These are phyloP conservation scores for Oreocharis arfaki DNA, from an alignment of 2,113 vertebrate genomes.

Conservation along the genomic window DNA sequence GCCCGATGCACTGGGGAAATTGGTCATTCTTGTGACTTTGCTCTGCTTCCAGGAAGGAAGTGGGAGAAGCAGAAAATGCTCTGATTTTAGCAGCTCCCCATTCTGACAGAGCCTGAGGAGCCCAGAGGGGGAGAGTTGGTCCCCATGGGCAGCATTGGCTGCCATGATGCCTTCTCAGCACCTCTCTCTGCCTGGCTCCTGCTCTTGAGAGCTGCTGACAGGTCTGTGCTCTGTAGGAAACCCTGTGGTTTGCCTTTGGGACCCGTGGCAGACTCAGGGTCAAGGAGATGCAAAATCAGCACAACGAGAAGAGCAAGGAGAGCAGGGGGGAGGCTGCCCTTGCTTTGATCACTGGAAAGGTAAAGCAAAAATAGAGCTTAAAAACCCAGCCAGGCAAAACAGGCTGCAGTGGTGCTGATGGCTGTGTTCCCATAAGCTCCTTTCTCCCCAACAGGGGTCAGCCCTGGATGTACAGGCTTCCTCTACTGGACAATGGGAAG, in stretches of 20 bases:
- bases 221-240: background rate
- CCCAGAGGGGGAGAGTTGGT: background rate
- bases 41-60: background rate
- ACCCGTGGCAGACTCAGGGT: background rate
- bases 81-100: background rate
- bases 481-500: constrained; percentile 30
- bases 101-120: background rate
- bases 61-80: background rate
- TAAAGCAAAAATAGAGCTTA: constrained; percentile 57
- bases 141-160: background rate
- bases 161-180: background rate
- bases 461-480: background rate
- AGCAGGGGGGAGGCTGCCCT: constrained; percentile 6
- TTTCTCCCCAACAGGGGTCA: background rate
- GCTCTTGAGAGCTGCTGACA: constrained; percentile 42
- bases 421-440: background rate
- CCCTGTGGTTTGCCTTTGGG: constrained; percentile 25
- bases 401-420: constrained; percentile 16
- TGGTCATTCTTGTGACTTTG: background rate
- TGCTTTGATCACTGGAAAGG: constrained; percentile 52
- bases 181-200: background rate
- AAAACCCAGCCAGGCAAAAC: constrained; percentile 43
- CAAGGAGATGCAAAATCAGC: constrained; percentile 56
- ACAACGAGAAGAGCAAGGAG: constrained; percentile 13
- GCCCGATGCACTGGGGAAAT: background rate